Conservation (phyloP, 2,797 vertebrate genomes). For the Argya squamiceps region DNA sequence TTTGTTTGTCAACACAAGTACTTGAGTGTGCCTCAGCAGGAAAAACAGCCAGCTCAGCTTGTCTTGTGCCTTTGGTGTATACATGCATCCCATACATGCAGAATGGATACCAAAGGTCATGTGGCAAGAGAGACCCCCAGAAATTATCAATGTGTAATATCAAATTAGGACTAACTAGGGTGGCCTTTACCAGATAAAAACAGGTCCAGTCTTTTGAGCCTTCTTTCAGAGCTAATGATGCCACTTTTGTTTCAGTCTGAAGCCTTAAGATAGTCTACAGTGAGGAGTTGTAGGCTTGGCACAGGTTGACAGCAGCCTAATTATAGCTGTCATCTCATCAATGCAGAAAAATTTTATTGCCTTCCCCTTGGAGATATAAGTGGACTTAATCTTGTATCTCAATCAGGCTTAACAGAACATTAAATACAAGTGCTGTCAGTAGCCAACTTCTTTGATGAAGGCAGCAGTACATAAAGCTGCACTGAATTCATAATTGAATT, state of each 20-base stretch:
- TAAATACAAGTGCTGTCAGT: constrained; percentile 28
- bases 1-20: not conserved
- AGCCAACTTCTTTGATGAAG: constrained; percentile 28
- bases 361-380: not conserved
- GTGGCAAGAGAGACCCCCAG: not conserved
- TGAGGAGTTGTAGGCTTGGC: not conserved
- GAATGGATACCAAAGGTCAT: fast-evolving
- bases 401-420: constrained; percentile 10
- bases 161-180: not conserved
- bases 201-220: not conserved
- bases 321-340: not conserved
- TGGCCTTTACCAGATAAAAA: not conserved
- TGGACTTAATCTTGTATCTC: not conserved
- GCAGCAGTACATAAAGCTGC: not conserved
- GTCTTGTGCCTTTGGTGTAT: not conserved
- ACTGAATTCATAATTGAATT: constrained; percentile 41
- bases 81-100: fast-evolving
- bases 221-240: not conserved
- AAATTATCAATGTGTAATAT: not conserved
- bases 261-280: not conserved
- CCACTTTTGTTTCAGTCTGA: not conserved
- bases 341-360: not conserved
- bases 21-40: not conserved
- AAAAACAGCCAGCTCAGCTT: not conserved
- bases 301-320: not conserved